Conservation (phyloP, 2,888 invertebrate species). For the Platycheirus albimanus region DNA sequence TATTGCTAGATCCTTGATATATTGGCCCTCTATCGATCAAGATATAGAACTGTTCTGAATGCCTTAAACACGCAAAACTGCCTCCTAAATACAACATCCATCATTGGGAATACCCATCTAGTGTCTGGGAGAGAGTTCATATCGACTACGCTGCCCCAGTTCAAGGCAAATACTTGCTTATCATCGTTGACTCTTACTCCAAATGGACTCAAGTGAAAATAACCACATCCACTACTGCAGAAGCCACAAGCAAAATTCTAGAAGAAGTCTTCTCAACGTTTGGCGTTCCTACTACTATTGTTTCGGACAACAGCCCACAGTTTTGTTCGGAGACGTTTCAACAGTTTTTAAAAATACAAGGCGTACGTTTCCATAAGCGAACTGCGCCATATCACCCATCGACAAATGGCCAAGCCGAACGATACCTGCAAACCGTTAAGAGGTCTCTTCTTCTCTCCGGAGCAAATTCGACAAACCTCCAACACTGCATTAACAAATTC, state of each 20-base stretch:
- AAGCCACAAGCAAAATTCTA: background rate
- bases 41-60: background rate
- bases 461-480: too few species aligned
- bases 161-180: background rate
- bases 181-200: background rate
- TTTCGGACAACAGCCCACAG: slow-evolving; percentile 9
- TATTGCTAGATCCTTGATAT: slow-evolving; percentile 2
- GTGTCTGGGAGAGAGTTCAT: background rate
- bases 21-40: background rate
- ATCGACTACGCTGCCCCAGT: background rate
- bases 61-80: background rate
- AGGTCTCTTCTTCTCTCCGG: too few species aligned
- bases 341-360: background rate
- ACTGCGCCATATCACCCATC: background rate
- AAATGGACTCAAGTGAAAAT: slow-evolving; percentile 9
- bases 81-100: slow-evolving; percentile 1
- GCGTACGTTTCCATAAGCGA: background rate
- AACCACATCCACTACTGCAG: background rate
- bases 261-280: slow-evolving; percentile 15
- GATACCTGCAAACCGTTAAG: too few species aligned
- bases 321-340: background rate
- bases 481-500: too few species aligned
- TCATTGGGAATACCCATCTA: slow-evolving; percentile 1
- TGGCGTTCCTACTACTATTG: slow-evolving; percentile 8
- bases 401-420: too few species aligned